A percentile compares a stretch with the other conserved stretches of the same genome.
Evolutionary conservation across 1,140 invertebrate genomes (phyloP).

Genomic region (Meloidogyne chitwoodi): DNA sequence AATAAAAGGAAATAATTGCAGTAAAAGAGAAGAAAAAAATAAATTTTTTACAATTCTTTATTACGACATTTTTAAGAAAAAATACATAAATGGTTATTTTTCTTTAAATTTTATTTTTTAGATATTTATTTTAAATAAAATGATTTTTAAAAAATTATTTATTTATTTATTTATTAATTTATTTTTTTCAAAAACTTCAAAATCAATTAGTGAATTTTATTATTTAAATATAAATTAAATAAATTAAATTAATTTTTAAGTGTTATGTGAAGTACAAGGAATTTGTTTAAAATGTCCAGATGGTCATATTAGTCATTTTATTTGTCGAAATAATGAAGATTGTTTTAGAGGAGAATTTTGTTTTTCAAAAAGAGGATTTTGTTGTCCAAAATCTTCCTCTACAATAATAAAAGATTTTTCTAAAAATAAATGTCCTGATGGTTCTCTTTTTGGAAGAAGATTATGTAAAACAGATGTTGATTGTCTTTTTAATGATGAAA

Average conservation of each 20-base stretch:
- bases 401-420: neutral
- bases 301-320: conserved; percentile 23
- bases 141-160: no score
- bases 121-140: no score
- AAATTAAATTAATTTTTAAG: neutral
- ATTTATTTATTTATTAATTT: no score
- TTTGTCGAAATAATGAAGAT: conserved; percentile 24
- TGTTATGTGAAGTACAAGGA: conserved; percentile 35
- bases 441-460: conserved; percentile 21
- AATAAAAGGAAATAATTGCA: neutral
- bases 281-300: conserved; percentile 22
- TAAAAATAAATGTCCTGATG: conserved; percentile 24
- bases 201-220: neutral
- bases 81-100: neutral
- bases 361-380: conserved; percentile 12
- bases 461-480: conserved; percentile 27
- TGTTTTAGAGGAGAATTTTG: conserved; percentile 31
- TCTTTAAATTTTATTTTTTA: neutral
- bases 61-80: neutral
- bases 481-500: conserved; percentile 36
- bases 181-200: no score
- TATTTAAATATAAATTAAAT: neutral
- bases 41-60: neutral
- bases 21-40: neutral
- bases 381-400: conserved; percentile 11